A percentile compares a stretch with the other conserved stretches of the same genome.
These are phyloP conservation scores for Ptiloglossa arizonensis DNA, from an alignment of 1,140 invertebrate species.

Conservation along the genomic window DNA sequence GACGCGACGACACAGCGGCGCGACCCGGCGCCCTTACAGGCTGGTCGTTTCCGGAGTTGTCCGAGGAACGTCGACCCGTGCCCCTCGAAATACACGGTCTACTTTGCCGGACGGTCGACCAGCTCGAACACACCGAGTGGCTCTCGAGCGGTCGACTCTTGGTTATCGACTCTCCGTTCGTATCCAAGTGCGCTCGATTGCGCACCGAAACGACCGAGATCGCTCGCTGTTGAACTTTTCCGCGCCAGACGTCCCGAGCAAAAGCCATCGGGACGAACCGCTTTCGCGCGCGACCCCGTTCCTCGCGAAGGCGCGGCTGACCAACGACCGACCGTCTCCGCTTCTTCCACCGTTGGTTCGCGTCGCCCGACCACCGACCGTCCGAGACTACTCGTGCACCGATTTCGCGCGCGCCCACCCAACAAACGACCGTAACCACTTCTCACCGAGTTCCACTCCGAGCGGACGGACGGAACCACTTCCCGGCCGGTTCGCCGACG, in stretches of 20 bases:
- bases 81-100: no score
- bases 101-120: neutral
- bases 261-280: neutral
- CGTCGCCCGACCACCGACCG: no score
- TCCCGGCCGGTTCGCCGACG: neutral
- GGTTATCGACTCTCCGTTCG: conserved; percentile 1
- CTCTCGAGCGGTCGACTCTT: neutral
- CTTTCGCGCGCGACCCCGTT: neutral
- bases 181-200: neutral
- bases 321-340: neutral
- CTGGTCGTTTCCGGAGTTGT: neutral
- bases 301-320: neutral
- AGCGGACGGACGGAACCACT: neutral
- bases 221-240: no score
- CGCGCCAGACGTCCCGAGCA: no score
- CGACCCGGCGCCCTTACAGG: neutral
- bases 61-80: neutral
- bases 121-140: conserved; percentile 12
- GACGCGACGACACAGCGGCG: no score
- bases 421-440: neutral
- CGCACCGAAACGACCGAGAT: no score
- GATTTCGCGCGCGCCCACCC: neutral
- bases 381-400: neutral
- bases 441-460: neutral
- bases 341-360: neutral